These are phyloP conservation scores for Hydraecia micacea DNA, from an alignment of 2,888 invertebrate species.

Conservation along the genomic window DNA sequence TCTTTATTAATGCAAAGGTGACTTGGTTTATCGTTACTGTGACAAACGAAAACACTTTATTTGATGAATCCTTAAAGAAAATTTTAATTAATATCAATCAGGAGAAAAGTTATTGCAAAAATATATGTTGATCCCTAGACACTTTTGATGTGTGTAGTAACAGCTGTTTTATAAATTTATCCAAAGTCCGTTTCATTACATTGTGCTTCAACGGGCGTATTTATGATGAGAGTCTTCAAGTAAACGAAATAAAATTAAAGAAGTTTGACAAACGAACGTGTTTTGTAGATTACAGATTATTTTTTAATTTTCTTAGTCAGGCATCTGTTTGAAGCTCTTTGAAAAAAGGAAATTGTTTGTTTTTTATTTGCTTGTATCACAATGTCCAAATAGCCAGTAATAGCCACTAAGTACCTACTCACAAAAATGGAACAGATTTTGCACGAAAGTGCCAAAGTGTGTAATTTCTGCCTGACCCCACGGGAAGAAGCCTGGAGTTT, in stretches of 20 bases:
- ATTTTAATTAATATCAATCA: too few species aligned
- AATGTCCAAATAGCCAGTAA: neutral
- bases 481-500: too few species aligned
- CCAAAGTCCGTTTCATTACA: slow-evolving; percentile 36
- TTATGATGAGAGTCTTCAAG: slow-evolving; percentile 18
- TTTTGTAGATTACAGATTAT: slow-evolving; percentile 10
- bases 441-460: neutral
- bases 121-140: too few species aligned
- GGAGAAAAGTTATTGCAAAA: too few species aligned
- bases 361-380: neutral
- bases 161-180: slow-evolving; percentile 48
- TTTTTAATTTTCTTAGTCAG: neutral
- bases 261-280: slow-evolving; percentile 11
- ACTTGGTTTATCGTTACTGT: too few species aligned
- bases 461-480: too few species aligned
- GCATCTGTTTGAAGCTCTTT: neutral
- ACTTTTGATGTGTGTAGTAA: too few species aligned
- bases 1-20: too few species aligned
- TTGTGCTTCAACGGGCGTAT: slow-evolving; percentile 29
- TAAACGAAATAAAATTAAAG: slow-evolving; percentile 32
- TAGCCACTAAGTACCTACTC: neutral
- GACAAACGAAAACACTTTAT: too few species aligned
- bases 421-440: neutral
- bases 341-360: neutral
- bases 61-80: too few species aligned